These are phyloP conservation scores for Cantharis nigra DNA, from an alignment of 2,888 invertebrate species.

Conservation along the genomic window DNA sequence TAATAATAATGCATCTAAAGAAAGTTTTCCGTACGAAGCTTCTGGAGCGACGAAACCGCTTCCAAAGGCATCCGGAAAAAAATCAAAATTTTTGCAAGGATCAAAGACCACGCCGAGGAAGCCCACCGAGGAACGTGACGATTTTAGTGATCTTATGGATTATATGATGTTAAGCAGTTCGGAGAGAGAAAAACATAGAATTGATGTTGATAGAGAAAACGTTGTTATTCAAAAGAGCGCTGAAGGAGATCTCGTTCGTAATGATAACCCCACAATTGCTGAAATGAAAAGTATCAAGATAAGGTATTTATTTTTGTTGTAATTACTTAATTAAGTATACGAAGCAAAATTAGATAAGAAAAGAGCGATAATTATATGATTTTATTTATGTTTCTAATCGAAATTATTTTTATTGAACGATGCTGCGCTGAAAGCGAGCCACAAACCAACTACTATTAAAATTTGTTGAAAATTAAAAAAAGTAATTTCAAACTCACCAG, in stretches of 20 bases:
- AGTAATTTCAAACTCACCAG: background rate
- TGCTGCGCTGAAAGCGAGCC: background rate
- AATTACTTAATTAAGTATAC: background rate
- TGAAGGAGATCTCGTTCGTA: conserved; percentile 60
- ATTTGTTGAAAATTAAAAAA: background rate
- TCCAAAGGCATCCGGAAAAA: conserved; percentile 27
- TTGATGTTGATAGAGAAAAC: conserved; percentile 59
- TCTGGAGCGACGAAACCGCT: conserved; percentile 22
- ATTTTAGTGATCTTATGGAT: conserved; percentile 65
- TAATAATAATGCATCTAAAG: conserved; percentile 52
- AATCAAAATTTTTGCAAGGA: background rate
- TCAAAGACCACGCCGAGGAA: conserved; percentile 5
- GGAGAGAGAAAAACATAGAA: conserved; percentile 57
- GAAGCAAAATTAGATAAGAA: background rate
- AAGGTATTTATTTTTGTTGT: conserved; percentile 52
- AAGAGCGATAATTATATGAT: background rate
- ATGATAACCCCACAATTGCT: conserved; percentile 72
- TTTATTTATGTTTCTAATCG: background rate
- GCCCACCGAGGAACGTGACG: conserved; percentile 58
- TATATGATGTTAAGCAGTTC: conserved; percentile 59
- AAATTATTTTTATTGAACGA: background rate
- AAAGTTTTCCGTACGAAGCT: conserved; percentile 44
- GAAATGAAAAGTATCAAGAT: conserved; percentile 64
- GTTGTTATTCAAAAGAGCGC: conserved; percentile 57
- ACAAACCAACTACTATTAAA: background rate